These are phyloP conservation scores for Amphiprion clarkii DNA, from an alignment of 2,797 vertebrate genomes.

Conservation along the genomic window DNA sequence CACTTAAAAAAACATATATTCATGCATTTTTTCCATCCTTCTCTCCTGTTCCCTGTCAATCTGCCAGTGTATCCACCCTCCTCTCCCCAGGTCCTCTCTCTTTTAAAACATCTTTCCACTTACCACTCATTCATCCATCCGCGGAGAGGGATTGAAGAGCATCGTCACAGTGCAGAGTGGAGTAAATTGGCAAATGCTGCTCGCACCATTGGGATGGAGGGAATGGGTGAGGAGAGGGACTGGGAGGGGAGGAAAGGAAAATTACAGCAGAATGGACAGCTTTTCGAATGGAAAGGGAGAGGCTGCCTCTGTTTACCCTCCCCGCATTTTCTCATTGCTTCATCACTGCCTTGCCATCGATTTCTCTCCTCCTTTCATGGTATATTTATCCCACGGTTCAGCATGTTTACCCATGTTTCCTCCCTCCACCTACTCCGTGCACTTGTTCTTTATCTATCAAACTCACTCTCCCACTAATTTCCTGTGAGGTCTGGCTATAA, in stretches of 20 bases:
- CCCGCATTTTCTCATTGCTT: conserved; percentile 23
- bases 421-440: neutral
- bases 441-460: conserved; percentile 27
- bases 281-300: conserved; percentile 32
- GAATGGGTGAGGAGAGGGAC: conserved; percentile 22
- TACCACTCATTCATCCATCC: conserved; percentile 43
- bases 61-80: conserved; percentile 13
- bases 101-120: conserved; percentile 41
- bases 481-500: conserved; percentile 16
- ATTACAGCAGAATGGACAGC: conserved; percentile 36
- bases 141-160: conserved; percentile 39
- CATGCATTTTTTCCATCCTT: conserved; percentile 2
- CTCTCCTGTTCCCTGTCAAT: conserved; percentile 24
- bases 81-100: neutral
- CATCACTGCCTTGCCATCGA: neutral
- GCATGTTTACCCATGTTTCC: conserved; percentile 37
- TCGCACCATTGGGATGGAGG: conserved; percentile 25
- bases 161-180: conserved; percentile 39
- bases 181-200: conserved; percentile 48
- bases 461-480: conserved; percentile 21
- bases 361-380: conserved; percentile 26
- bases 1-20: conserved; percentile 47
- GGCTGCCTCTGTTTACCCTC: conserved; percentile 21
- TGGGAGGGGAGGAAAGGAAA: conserved; percentile 17
- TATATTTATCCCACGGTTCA: conserved; percentile 19